Conservation (phyloP, 37 sponge, comb jelly and placozoan species). For the Hormiphora californensis region DNA sequence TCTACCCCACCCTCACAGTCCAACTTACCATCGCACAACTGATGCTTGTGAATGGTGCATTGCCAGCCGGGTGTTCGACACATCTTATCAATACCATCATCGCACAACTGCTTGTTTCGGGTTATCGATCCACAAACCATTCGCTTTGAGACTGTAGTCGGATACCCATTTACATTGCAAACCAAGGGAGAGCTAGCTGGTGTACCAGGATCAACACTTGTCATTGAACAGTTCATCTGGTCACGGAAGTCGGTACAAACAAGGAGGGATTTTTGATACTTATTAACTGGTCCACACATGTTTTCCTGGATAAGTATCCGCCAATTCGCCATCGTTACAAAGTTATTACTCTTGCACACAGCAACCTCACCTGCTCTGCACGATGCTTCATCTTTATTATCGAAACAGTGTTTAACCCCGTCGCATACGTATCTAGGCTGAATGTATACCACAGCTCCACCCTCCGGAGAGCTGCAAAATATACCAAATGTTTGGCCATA, state of each 20-base stretch:
- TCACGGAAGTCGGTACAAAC: background rate
- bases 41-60: background rate
- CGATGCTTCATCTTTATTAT: background rate
- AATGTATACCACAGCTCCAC: background rate
- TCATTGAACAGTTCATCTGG: conserved; percentile 29
- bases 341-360: too few species aligned
- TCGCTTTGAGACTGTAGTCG: background rate
- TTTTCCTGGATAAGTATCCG: too few species aligned
- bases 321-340: too few species aligned
- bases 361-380: background rate
- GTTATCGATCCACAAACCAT: background rate
- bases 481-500: background rate
- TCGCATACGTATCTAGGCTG: background rate
- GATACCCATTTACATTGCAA: background rate
- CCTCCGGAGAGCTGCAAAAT: background rate
- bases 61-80: background rate
- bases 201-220: too few species aligned
- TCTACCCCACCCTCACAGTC: background rate
- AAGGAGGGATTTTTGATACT: too few species aligned
- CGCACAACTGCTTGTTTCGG: background rate
- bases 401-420: background rate
- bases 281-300: too few species aligned
- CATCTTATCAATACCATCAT: background rate
- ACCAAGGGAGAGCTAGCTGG: background rate
- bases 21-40: background rate